Base-by-base conservation (phyloP, 2,113 vertebrate species). In the Upupa epops region DNA sequence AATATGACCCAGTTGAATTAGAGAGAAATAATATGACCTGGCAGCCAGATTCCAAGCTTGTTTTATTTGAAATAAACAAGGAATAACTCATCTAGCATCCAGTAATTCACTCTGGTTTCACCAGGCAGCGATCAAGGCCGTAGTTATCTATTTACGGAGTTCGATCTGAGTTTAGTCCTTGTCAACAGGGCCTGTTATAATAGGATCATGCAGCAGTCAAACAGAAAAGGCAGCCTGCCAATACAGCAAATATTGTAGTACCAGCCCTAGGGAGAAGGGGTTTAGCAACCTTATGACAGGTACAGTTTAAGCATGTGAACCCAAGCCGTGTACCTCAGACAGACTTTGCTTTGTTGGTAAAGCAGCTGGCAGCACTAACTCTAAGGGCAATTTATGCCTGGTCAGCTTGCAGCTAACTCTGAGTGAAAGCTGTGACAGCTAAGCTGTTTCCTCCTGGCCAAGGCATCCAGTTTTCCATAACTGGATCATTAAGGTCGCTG, bases 401-500 rank as follows among this genome's bases (percentile, higher is more conserved):
- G 72, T 76, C 81, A 94, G 86, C 82, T 90, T 91, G 75, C 68
- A 93, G 85, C 92, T 86, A 96, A 96, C 79, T 70, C 88, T 90
- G 84, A 89, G 89, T 94, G 87, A 87, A 89, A 86, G 93, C 86
- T 90, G 56, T 83, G 91, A 76, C 85, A 94, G 83, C 88, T 93
- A 89, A 82, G 83, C 63, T 83, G 71, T 76, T 95, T 93, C 74
- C 74, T 89, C 74, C 89, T 5, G 9, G 88, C 72, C 83, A 64
- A 94, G 54, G 84, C 76, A 89, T 88, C 29, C 79, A 73, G 24
- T 91, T 91, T 93, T 86, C 74, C 19, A 0, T 9, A 14, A 59
- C 51, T 12, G 1, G 75, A 63, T 92, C 49, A 58, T 83, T 66
- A 31, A 89, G 84, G 90, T 52, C 55, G 69, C 76, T 88, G 91